Evolutionary conservation across 2,888 invertebrate genomes (phyloP), one percentile per base, ranked within the genome.

Genomic region (Tillus elongatus): DNA sequence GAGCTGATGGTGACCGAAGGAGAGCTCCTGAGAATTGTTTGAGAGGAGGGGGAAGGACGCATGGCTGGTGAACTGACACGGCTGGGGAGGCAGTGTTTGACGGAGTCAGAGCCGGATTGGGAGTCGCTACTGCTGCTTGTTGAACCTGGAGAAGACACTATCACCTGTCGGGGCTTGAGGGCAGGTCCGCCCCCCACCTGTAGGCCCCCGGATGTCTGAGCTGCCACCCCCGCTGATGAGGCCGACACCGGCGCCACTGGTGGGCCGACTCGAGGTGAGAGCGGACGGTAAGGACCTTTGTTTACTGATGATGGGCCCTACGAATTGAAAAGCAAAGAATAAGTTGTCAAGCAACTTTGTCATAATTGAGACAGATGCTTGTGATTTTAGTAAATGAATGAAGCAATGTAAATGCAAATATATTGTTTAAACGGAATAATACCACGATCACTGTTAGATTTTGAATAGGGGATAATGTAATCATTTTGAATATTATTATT

Each of bases 61-160:
- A 52, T 68, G 60, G 60, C 61, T 36, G 64, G 64, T 37, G 64
- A 64, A 52, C 58, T 58, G 35, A 63, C 64, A 42, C 66, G 62
- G 54, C 63, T 60, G 51, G 63, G 63, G 52, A 66, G 61, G 61
- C 64, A 66, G 64, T 79, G 77, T 61, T 79, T 81, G 63, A 79
- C 76, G 46, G 79, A 79, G 57, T 82, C 84, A 52, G 83, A 82
- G 52, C 84, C 85, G 57, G 82, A 82, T 61, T 82, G 82, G 52
- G 81, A 82, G 61, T 82, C 84, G 58, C 84, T 82, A 71, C 84
- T 85, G 77, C 78, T 84, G 75, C 83, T 85, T 77, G 85, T 83
- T 63, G 86, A 85, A 73, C 82, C 85, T 74, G 85, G 86, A 59
- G 84, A 81, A 60, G 79, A 74, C 53, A 74, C 73, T 71, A 74